Evolutionary conservation across 2,888 invertebrate species (phyloP), one percentile per base, ranked within the genome.

Genomic region (Schizotus pectinicornis): DNA sequence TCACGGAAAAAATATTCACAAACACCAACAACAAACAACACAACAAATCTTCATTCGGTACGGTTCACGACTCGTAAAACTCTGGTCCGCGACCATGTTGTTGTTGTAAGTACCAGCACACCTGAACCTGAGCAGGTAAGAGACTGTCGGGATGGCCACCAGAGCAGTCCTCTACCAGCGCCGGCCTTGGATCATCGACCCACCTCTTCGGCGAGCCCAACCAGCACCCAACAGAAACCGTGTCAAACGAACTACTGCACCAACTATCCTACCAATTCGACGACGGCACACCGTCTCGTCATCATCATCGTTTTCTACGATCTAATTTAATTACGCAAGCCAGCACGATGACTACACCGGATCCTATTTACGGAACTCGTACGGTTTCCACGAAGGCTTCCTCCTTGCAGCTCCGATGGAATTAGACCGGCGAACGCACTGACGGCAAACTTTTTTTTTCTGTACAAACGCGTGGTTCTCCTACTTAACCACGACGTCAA

Each of bases 141-240:
- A 48, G 36, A 46, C 53, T 50, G 42, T 35, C 48, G 22, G 30
- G 48, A 45, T 56, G 34, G 43, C 30, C 38, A 50, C 39, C 41
- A 48, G 38, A 50, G 38, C 11, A 42, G 39, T 41, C 32, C 33
- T 33, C 51, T 51, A 42, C 51, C 14, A 46, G 33, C 47, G 42
- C 49, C 58, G 58, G 36, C 58, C 58, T 58, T 58, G 58, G 53
- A 53, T 45, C 43, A 31, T 34, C 56, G 50, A 48, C 56, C 56
- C 51, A 56, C 43, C 49, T 38, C 32, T 8, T n/a, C 58, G 42
- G 45, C 43, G 34, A 33, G 11, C 13, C 32, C 7, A 14, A 41
- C 30, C 42, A 42, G 11, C 7, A 55, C 42, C 41, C 46, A n/a
- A 32, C 38, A 47, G 47, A 52, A 52, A 49, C 55, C 8, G 9